phyloP scores from a whole-genome alignment of 2,888 invertebrate genomes.

The Drosophila mayaguana region DNA sequence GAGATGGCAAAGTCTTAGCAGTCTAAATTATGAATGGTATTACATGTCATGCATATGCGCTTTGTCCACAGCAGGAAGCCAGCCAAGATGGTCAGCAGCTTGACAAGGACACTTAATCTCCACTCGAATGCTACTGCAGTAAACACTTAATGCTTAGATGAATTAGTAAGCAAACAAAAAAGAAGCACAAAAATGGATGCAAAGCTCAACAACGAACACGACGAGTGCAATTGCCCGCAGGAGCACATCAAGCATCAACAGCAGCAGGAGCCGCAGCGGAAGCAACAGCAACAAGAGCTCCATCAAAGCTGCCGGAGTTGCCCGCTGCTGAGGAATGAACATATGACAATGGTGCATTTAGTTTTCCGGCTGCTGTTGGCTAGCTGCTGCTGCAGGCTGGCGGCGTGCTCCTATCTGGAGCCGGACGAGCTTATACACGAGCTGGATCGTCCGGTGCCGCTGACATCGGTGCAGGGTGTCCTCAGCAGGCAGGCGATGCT shows the following conservation, averaged over 20 bases:
- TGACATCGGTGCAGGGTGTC: constrained; percentile 92
- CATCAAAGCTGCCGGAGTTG: constrained; percentile 15
- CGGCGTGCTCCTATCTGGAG: constrained; percentile 82
- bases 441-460: constrained; percentile 88
- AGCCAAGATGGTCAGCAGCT: constrained; percentile 37
- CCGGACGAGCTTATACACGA: constrained; percentile 85
- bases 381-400: constrained; percentile 30
- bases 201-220: constrained; percentile 65
- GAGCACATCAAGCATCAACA: constrained; percentile 31
- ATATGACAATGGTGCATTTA: constrained; percentile 60
- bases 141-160: constrained; percentile 44
- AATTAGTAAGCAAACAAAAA: constrained; percentile 43
- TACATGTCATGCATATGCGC: constrained; percentile 11
- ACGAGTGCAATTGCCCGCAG: constrained; percentile 58
- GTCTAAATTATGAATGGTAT: not conserved
- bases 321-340: constrained; percentile 10
- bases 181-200: constrained; percentile 67
- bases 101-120: constrained; percentile 14
- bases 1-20: not conserved
- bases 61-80: constrained; percentile 26
- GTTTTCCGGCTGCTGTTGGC: constrained; percentile 73
- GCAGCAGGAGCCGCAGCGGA: constrained; percentile 27
- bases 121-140: constrained; percentile 28
- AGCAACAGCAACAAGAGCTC: constrained; percentile 10
- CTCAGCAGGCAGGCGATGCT: constrained; percentile 92